These are phyloP conservation scores for Colossoma macropomum DNA, from an alignment of 2,113 vertebrate genomes.

Conservation along the genomic window DNA sequence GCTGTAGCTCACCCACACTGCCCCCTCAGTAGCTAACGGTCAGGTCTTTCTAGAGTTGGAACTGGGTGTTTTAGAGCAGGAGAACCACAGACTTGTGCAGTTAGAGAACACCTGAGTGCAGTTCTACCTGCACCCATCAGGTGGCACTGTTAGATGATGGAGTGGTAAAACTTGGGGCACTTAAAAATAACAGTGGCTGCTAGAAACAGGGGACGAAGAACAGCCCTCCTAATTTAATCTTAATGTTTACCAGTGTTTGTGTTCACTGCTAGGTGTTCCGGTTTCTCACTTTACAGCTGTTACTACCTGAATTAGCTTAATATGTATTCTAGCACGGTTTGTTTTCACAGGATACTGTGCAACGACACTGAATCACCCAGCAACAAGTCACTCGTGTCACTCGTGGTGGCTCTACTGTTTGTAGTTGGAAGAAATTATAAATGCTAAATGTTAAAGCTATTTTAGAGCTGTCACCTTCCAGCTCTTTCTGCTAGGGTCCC, in stretches of 20 bases:
- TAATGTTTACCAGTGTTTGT: background rate
- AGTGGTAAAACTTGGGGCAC: background rate
- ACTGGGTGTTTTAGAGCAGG: too few relatives aligned
- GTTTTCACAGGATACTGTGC: background rate
- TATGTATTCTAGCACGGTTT: background rate
- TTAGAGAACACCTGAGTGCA: background rate
- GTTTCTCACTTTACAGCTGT: background rate
- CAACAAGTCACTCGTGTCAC: too few relatives aligned
- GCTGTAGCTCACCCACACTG: too few relatives aligned
- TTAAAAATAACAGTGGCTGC: conserved; percentile 7
- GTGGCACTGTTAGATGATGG: conserved; percentile 64
- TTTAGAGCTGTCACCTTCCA: too few relatives aligned
- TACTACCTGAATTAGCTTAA: background rate
- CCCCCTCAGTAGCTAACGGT: too few relatives aligned
- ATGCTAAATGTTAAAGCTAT: too few relatives aligned
- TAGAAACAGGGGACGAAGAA: conserved; percentile 47
- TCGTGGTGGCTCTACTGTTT: too few relatives aligned
- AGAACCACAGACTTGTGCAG: too few relatives aligned
- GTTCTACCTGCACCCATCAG: conserved; percentile 68
- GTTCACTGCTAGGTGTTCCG: background rate
- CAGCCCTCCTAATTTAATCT: conserved; percentile 19
- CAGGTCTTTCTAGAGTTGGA: too few relatives aligned
- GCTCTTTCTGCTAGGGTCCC: too few relatives aligned
- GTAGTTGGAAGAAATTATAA: too few relatives aligned
- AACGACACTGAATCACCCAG: too few relatives aligned